Evolutionary conservation across 2,888 invertebrate genomes (phyloP).

Genomic region (Busseola fusca): DNA sequence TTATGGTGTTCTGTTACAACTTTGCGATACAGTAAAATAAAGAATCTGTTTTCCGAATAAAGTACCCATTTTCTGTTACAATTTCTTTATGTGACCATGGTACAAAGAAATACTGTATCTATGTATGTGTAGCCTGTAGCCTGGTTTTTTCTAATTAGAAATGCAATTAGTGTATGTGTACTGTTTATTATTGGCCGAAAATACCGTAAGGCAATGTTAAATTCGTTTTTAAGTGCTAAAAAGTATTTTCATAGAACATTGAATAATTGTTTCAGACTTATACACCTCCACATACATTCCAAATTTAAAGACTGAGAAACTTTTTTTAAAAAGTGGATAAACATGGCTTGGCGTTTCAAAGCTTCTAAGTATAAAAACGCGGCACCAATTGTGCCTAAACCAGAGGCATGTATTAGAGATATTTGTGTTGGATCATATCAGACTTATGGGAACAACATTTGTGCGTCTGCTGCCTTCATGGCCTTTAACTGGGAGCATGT

Average conservation of each 20-base stretch:
- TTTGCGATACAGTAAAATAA: constrained; percentile 22
- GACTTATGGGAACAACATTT: constrained; percentile 98
- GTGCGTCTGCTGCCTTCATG: constrained; percentile 97
- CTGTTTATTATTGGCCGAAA: constrained; percentile 59
- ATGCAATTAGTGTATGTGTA: constrained; percentile 59
- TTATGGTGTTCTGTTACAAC: constrained; percentile 39
- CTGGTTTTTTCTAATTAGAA: constrained; percentile 62
- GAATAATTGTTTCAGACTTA: constrained; percentile 69
- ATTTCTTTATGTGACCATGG: constrained; percentile 21
- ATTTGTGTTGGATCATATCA: constrained; percentile 97
- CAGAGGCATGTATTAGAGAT: constrained; percentile 96
- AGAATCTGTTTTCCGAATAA: constrained; percentile 8
- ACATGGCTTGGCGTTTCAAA: constrained; percentile 98
- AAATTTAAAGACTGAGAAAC: constrained; percentile 84
- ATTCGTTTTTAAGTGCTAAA: constrained; percentile 4
- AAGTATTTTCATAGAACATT: constrained; percentile 11
- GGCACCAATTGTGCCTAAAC: constrained; percentile 97
- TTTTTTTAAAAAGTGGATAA: constrained; percentile 76
- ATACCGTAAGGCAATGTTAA: constrained; percentile 51
- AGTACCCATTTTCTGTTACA: constrained; percentile 49
- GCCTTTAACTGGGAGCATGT: constrained; percentile 98
- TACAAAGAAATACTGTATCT: constrained; percentile 40
- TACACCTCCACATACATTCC: constrained; percentile 78
- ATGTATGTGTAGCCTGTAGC: constrained; percentile 42
- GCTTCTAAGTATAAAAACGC: constrained; percentile 99